phyloP scores from a whole-genome alignment of 2,888 invertebrate species.

The Chouioia cunea region DNA sequence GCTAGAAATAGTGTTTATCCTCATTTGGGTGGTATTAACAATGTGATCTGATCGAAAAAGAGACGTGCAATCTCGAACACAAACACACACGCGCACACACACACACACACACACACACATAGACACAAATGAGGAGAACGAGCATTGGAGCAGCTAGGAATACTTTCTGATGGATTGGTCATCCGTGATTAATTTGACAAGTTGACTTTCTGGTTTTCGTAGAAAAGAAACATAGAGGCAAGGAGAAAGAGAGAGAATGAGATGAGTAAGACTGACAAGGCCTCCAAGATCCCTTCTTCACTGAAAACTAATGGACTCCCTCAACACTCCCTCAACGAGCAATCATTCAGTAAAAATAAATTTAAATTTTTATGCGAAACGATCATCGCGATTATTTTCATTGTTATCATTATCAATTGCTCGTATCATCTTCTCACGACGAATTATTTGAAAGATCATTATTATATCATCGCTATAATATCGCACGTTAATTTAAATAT shows the following conservation, averaged over 20 bases:
- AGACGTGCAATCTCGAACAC: constrained; percentile 9
- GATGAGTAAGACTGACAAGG: constrained; percentile 49
- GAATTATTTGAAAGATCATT: too few relatives aligned
- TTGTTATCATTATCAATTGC: too few relatives aligned
- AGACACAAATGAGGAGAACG: too few relatives aligned
- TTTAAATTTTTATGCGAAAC: too few relatives aligned
- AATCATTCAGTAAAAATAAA: neutral
- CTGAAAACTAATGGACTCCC: constrained; percentile 57
- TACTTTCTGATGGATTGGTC: constrained; percentile 69
- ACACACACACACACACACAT: constrained; percentile 15
- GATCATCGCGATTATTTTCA: too few relatives aligned
- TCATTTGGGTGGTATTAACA: too few relatives aligned
- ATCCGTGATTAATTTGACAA: constrained; percentile 70
- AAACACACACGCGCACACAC: constrained; percentile 31
- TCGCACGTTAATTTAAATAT: too few relatives aligned
- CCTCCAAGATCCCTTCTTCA: constrained; percentile 47
- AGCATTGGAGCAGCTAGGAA: constrained; percentile 52
- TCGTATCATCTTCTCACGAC: too few relatives aligned
- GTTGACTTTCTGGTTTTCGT: constrained; percentile 69
- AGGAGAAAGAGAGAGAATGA: constrained; percentile 28
- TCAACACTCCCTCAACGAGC: constrained; percentile 31
- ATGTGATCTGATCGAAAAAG: too few relatives aligned
- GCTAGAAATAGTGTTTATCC: too few relatives aligned
- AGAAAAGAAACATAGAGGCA: constrained; percentile 4
- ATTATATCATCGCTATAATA: too few relatives aligned